Evolutionary conservation across 2,888 invertebrate species (phyloP).

Genomic region (Caenorhabditis plicata): DNA sequence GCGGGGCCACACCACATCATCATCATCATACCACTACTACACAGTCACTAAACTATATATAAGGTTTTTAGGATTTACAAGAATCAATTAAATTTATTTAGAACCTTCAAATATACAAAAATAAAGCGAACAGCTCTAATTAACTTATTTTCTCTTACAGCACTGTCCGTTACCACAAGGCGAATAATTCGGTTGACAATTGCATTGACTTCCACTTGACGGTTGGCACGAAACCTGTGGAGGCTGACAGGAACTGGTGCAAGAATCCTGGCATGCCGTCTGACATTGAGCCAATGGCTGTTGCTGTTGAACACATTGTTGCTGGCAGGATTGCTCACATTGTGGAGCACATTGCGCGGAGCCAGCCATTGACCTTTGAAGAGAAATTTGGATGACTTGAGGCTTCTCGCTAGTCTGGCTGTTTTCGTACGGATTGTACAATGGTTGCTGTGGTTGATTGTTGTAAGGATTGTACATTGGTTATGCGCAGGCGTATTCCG

Average conservation of each 20-base stretch:
- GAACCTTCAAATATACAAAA: no score
- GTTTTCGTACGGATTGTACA: constrained; percentile 15
- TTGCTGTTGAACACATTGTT: constrained; percentile 41
- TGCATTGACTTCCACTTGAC: constrained; percentile 15
- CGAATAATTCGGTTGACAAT: constrained; percentile 37
- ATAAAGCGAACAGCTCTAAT: no score
- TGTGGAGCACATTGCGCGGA: constrained; percentile 40
- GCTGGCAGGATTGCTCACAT: constrained; percentile 42
- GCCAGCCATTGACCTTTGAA: constrained; percentile 36
- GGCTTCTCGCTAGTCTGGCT: background rate
- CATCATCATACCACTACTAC: no score
- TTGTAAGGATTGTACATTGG: constrained; percentile 9
- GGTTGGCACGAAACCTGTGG: constrained; percentile 37
- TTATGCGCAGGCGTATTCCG: background rate
- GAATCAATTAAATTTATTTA: no score
- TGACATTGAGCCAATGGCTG: constrained; percentile 39
- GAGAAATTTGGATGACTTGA: constrained; percentile 29
- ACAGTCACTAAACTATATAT: no score
- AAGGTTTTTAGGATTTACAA: no score
- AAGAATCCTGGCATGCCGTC: constrained; percentile 40
- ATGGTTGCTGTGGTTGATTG: constrained; percentile 2
- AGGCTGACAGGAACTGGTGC: constrained; percentile 39
- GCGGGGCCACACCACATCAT: no score
- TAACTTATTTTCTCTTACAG: constrained; percentile 42
- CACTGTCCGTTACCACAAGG: constrained; percentile 47